Evolutionary conservation across 2,888 invertebrate species (phyloP).

Genomic region (Oscheius sp.): DNA sequence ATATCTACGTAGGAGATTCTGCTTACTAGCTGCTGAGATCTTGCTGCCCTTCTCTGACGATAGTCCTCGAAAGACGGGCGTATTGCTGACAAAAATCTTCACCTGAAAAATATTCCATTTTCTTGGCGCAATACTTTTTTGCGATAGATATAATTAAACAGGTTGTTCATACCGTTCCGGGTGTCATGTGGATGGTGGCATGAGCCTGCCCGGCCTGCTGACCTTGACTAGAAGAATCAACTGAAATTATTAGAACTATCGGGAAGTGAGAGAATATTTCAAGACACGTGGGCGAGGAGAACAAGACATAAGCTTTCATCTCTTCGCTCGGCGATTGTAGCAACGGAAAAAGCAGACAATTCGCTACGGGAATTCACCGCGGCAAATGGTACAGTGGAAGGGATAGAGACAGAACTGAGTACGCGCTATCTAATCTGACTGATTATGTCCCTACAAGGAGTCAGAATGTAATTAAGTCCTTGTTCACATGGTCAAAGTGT

Average conservation of each 20-base stretch:
- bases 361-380: too few species aligned
- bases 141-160: not conserved
- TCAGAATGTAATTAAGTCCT: slow-evolving; percentile 20
- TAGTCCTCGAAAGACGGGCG: slow-evolving; percentile 1
- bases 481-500: slow-evolving; percentile 28
- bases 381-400: too few species aligned
- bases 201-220: not conserved
- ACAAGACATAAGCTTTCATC: too few species aligned
- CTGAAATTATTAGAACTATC: not conserved
- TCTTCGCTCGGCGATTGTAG: too few species aligned
- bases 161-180: slow-evolving; percentile 7
- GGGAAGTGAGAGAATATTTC: too few species aligned
- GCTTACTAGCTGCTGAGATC: not conserved
- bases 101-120: slow-evolving; percentile 16
- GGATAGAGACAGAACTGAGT: too few species aligned
- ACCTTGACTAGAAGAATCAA: slow-evolving; percentile 1
- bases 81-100: slow-evolving; percentile 9
- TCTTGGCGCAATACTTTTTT: not conserved
- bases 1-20: not conserved
- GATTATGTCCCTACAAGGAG: not conserved
- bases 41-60: not conserved
- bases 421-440: too few species aligned
- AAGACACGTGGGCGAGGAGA: too few species aligned
- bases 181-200: slow-evolving; percentile 15
- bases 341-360: too few species aligned